Evolutionary conservation across 2,797 vertebrate genomes (phyloP).

Genomic region (Bryconaethiops microstoma): DNA sequence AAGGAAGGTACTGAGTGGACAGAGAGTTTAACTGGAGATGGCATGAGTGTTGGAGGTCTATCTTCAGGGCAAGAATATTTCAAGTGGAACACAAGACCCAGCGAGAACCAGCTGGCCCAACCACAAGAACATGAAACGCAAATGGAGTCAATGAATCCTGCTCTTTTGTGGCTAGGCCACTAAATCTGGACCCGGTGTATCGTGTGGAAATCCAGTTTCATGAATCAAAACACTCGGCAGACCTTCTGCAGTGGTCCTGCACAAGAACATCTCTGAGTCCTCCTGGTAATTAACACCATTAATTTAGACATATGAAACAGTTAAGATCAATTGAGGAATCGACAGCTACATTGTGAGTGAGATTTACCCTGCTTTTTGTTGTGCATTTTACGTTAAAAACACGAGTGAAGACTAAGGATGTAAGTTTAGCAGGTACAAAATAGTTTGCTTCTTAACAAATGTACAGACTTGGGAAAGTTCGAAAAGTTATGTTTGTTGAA

Average conservation of each 20-base stretch:
- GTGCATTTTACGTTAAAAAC: not conserved
- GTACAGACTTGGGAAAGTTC: not conserved
- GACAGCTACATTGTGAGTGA: not conserved
- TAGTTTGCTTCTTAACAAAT: not conserved
- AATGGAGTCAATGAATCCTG: conserved; percentile 33
- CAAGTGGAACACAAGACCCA: conserved; percentile 15
- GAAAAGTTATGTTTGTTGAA: not conserved
- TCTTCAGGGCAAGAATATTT: conserved; percentile 18
- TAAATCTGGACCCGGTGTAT: conserved; percentile 37
- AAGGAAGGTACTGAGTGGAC: conserved; percentile 13
- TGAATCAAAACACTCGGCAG: conserved; percentile 24
- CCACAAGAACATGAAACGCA: conserved; percentile 43
- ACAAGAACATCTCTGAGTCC: not conserved
- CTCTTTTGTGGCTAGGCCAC: conserved; percentile 30
- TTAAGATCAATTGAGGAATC: not conserved
- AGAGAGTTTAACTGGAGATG: conserved; percentile 22
- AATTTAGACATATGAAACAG: not conserved
- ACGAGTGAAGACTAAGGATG: not conserved
- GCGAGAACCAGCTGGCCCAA: conserved; percentile 47
- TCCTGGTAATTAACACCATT: conserved; percentile 1
- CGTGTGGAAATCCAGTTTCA: conserved; percentile 37
- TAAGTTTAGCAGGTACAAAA: no score
- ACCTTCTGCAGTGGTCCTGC: not conserved
- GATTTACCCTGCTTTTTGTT: not conserved
- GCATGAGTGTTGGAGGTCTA: conserved; percentile 36